A percentile compares a stretch with the other conserved stretches of the same genome.
These are phyloP conservation scores for Ceramica pisi DNA, from an alignment of 2,888 invertebrate species.

Conservation along the genomic window DNA sequence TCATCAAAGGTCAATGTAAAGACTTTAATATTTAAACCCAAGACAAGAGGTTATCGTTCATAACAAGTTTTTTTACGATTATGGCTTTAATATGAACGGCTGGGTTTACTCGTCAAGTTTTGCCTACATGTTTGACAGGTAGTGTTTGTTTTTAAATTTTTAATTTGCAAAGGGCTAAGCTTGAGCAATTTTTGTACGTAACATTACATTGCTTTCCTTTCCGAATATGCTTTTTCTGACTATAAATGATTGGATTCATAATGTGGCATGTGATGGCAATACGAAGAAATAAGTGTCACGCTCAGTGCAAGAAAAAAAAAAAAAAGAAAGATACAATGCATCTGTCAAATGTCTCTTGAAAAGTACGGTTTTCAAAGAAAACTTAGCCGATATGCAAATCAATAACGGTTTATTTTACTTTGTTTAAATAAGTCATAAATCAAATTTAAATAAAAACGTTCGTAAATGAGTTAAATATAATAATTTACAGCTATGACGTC, in stretches of 20 bases:
- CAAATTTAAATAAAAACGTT: too few relatives aligned
- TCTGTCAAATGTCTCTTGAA: too few relatives aligned
- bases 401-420: too few relatives aligned
- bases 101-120: constrained; percentile 23
- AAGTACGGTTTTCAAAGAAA: too few relatives aligned
- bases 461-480: too few relatives aligned
- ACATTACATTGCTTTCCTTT: too few relatives aligned
- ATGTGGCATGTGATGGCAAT: not conserved
- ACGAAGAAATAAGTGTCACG: not conserved
- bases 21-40: constrained; percentile 20
- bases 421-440: too few relatives aligned
- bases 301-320: not conserved
- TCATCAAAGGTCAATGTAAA: constrained; percentile 38
- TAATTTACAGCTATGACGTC: too few relatives aligned
- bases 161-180: too few relatives aligned
- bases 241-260: not conserved
- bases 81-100: not conserved
- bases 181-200: not conserved
- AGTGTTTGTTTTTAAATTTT: constrained; percentile 5
- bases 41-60: constrained; percentile 19
- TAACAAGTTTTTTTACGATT: constrained; percentile 28
- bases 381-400: too few relatives aligned
- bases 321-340: too few relatives aligned
- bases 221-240: too few relatives aligned
- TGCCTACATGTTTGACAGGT: constrained; percentile 3